Conservation (phyloP, 1,140 invertebrate genomes). For the Pseudomyrmex cubaensis region DNA sequence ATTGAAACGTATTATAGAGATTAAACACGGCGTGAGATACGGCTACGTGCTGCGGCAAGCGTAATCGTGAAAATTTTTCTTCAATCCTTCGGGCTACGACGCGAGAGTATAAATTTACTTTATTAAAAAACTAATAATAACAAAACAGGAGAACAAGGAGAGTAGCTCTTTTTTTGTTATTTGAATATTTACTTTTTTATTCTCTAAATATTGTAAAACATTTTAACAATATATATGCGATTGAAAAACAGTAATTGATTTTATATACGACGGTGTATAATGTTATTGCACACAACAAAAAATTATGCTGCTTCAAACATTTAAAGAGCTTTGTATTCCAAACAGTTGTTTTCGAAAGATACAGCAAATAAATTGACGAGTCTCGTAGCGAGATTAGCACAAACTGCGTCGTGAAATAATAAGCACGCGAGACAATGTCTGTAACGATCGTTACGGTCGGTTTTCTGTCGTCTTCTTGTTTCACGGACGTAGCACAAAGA, state of each 20-base stretch:
- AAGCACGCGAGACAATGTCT: conserved; percentile 8
- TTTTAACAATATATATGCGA: neutral
- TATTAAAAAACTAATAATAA: neutral
- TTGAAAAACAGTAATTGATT: too few relatives aligned
- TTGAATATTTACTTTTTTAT: neutral
- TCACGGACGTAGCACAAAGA: conserved; percentile 63
- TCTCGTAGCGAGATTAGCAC: neutral
- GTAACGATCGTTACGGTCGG: neutral
- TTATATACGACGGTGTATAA: too few relatives aligned
- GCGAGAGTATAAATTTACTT: conserved; percentile 6
- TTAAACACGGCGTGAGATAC: conserved; percentile 44
- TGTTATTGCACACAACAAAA: too few relatives aligned
- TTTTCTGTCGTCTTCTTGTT: conserved; percentile 57
- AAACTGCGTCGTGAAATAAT: conserved; percentile 33
- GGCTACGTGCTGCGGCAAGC: neutral
- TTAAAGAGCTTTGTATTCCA: too few relatives aligned
- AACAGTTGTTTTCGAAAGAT: too few relatives aligned
- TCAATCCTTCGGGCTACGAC: neutral
- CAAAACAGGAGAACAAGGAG: neutral
- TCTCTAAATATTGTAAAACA: neutral
- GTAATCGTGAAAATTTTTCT: conserved; percentile 55
- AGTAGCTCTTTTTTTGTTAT: neutral
- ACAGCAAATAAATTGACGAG: too few relatives aligned
- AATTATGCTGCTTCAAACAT: too few relatives aligned
- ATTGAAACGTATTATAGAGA: conserved; percentile 59